Conservation (phyloP, 2,113 vertebrate genomes). For the Perccottus glenii region DNA sequence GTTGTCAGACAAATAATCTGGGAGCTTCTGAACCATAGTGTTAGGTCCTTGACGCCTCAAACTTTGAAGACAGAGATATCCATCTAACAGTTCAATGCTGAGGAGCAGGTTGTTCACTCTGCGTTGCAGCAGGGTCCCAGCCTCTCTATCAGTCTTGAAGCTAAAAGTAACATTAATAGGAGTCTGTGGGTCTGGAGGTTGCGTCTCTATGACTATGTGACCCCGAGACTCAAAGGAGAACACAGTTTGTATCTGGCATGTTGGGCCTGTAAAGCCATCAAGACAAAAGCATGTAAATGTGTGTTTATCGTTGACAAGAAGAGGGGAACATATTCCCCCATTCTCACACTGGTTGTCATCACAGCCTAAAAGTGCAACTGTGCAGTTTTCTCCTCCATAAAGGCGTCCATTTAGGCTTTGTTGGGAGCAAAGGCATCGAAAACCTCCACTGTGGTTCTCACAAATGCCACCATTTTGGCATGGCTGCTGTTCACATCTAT, state of each 20-base stretch:
- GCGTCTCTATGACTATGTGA: slow-evolving; percentile 78
- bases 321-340: slow-evolving; percentile 83
- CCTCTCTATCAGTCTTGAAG: slow-evolving; percentile 82
- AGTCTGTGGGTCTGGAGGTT: slow-evolving; percentile 33
- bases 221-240: slow-evolving; percentile 86
- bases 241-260: slow-evolving; percentile 82
- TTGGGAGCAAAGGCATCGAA: slow-evolving; percentile 84
- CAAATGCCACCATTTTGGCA: slow-evolving; percentile 89
- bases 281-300: slow-evolving; percentile 82
- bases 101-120: slow-evolving; percentile 72
- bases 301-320: slow-evolving; percentile 75
- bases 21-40: slow-evolving; percentile 74
- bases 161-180: slow-evolving; percentile 81
- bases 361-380: slow-evolving; percentile 84
- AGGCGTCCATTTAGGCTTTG: slow-evolving; percentile 72
- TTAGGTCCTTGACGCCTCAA: slow-evolving; percentile 62
- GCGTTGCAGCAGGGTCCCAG: slow-evolving; percentile 78
- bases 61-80: slow-evolving; percentile 77
- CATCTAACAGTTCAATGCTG: slow-evolving; percentile 80
- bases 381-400: slow-evolving; percentile 87
- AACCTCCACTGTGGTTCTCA: slow-evolving; percentile 79
- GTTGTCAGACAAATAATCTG: slow-evolving; percentile 79
- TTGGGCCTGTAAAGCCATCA: slow-evolving; percentile 79
- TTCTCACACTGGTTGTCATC: slow-evolving; percentile 82
- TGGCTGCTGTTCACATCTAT: slow-evolving; percentile 81